A percentile compares a stretch with the other conserved stretches of the same genome.
These are phyloP conservation scores for Meghimatium bilineatum DNA, from an alignment of 2,888 invertebrate species.

Conservation along the genomic window DNA sequence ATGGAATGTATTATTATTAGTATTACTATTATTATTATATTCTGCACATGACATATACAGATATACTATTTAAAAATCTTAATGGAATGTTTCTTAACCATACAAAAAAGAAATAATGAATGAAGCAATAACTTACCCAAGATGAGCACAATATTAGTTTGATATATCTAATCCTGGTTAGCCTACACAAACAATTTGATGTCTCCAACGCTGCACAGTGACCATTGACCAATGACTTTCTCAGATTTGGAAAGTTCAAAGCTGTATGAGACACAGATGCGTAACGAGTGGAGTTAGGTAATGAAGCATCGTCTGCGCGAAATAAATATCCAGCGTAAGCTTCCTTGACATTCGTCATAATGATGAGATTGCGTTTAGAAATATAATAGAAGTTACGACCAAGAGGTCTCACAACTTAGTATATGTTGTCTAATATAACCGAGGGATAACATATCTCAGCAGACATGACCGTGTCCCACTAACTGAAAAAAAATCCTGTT, in stretches of 20 bases:
- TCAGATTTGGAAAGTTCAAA: conserved; percentile 30
- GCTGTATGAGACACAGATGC: conserved; percentile 51
- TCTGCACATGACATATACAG: too few relatives aligned
- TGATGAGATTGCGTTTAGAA: not conserved
- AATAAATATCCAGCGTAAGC: conserved; percentile 19
- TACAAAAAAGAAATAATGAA: not conserved
- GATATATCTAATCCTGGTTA: conserved; percentile 3
- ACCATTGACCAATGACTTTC: conserved; percentile 18
- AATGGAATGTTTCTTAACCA: too few relatives aligned
- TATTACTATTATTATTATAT: too few relatives aligned
- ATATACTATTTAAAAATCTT: too few relatives aligned
- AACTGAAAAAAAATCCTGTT: too few relatives aligned
- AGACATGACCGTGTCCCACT: too few relatives aligned
- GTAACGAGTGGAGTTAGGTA: conserved; percentile 22
- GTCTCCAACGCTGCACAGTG: not conserved
- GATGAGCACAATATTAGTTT: conserved; percentile 20
- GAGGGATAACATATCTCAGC: too few relatives aligned
- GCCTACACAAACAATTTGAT: not conserved
- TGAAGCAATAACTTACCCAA: conserved; percentile 18
- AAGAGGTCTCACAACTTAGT: too few relatives aligned
- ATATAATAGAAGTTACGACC: not conserved
- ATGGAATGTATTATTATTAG: too few relatives aligned
- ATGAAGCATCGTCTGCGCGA: conserved; percentile 5
- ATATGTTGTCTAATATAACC: too few relatives aligned
- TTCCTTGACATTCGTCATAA: conserved; percentile 5